Evolutionary conservation across 2,113 vertebrate genomes (phyloP).

Genomic region (Alectura lathami): DNA sequence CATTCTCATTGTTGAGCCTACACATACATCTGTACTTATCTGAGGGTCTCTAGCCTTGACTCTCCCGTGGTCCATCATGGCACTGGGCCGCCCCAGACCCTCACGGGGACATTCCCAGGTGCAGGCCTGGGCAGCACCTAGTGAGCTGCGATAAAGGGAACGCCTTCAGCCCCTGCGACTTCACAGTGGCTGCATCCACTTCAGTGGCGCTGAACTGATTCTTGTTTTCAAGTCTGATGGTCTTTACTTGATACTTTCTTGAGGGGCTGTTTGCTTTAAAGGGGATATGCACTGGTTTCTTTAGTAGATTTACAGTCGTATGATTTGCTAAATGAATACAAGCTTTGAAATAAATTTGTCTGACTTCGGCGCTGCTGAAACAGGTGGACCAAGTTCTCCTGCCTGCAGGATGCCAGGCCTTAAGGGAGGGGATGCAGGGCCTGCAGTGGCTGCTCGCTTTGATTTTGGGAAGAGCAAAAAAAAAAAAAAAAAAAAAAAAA

Average conservation of each 20-base stretch:
- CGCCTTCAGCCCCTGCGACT: not conserved
- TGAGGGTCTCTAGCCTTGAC: not conserved
- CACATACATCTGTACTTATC: not conserved
- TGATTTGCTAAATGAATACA: not conserved
- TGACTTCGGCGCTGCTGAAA: not conserved
- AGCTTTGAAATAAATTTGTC: not conserved
- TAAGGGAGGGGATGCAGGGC: rapidly evolving
- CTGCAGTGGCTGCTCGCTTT: not conserved
- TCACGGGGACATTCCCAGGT: too few relatives aligned
- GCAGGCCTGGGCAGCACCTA: too few relatives aligned
- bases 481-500: too few relatives aligned
- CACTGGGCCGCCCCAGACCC: too few relatives aligned
- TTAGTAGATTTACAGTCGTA: not conserved
- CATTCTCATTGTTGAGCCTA: not conserved
- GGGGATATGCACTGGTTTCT: not conserved
- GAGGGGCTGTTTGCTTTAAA: not conserved
- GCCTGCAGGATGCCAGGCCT: not conserved
- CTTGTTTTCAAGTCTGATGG: not conserved
- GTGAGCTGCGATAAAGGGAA: rapidly evolving
- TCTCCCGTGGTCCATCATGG: not conserved
- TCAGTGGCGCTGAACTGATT: not conserved
- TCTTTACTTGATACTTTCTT: not conserved
- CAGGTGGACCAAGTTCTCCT: not conserved
- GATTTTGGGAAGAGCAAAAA: not conserved
- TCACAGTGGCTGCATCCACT: not conserved